A percentile compares a stretch with the other conserved stretches of the same genome.
Conservation (phyloP, 2,113 vertebrate genomes). For the Hypomesus transpacificus region DNA sequence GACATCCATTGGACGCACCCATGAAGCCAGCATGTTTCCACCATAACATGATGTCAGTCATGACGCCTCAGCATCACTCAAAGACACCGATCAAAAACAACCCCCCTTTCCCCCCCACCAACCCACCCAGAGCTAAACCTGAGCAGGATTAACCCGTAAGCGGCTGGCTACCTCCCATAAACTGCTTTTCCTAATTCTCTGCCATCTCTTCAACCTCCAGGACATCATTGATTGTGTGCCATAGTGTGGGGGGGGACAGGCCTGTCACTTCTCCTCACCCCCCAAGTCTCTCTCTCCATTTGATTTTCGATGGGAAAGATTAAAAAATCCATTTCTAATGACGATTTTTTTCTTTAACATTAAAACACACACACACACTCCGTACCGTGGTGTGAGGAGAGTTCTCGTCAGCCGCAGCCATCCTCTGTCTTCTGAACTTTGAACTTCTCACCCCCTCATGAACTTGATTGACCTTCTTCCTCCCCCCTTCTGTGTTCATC, state of each 20-base stretch:
- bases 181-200: conserved; percentile 79
- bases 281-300: conserved; percentile 67
- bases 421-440: conserved; percentile 82
- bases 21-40: conserved; percentile 82
- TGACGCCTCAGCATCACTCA: conserved; percentile 74
- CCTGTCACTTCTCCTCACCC: conserved; percentile 73
- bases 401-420: conserved; percentile 76
- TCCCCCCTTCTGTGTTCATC: conserved; percentile 80
- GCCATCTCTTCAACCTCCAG: conserved; percentile 80
- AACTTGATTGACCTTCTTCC: conserved; percentile 81
- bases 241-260: conserved; percentile 72
- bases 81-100: conserved; percentile 40
- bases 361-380: conserved; percentile 68
- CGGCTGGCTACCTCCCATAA: conserved; percentile 73
- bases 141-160: conserved; percentile 74
- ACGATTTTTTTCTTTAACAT: conserved; percentile 75
- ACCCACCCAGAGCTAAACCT: conserved; percentile 65
- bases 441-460: conserved; percentile 79
- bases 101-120: conserved; percentile 57
- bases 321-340: conserved; percentile 67
- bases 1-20: conserved; percentile 80
- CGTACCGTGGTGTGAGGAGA: conserved; percentile 65
- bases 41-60: conserved; percentile 83
- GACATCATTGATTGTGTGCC: conserved; percentile 80
- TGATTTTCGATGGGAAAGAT: conserved; percentile 71